Conservation (phyloP, 2,797 vertebrate species). For the Hydrophis major region DNA sequence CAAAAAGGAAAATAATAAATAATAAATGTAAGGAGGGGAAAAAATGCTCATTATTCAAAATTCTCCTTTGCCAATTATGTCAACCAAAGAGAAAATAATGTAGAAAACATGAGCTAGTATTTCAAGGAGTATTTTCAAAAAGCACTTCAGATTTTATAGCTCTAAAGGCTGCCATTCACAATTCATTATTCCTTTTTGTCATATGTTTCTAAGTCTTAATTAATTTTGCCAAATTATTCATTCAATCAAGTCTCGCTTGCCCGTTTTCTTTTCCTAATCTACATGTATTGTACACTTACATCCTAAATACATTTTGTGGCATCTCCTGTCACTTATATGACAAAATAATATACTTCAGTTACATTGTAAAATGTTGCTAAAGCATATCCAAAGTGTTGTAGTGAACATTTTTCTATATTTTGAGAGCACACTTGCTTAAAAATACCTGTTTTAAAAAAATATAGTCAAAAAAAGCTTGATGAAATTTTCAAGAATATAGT, state of each 20-base stretch:
- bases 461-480: neutral
- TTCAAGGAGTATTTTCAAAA: neutral
- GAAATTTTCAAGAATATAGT: neutral
- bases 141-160: neutral
- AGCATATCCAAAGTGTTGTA: neutral
- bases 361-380: neutral
- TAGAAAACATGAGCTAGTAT: conserved; percentile 4
- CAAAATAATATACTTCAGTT: neutral
- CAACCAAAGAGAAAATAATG: neutral
- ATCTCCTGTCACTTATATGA: neutral
- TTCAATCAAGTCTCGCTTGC: neutral
- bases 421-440: neutral
- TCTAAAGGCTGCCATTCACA: neutral
- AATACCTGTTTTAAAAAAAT: neutral
- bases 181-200: neutral
- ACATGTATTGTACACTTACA: neutral
- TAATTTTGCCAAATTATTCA: neutral
- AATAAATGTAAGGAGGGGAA: neutral
- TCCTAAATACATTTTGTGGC: neutral
- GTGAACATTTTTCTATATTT: neutral
- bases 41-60: conserved; percentile 4
- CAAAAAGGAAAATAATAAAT: conserved; percentile 5
- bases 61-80: neutral
- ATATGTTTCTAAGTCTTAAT: conserved; percentile 5
- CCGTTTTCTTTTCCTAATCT: neutral